Percentiles rank a stretch among this genome's conserved stretches.
phyloP scores from a whole-genome alignment of 2,888 invertebrate genomes.

The Sinodicranocentrus sp. region DNA sequence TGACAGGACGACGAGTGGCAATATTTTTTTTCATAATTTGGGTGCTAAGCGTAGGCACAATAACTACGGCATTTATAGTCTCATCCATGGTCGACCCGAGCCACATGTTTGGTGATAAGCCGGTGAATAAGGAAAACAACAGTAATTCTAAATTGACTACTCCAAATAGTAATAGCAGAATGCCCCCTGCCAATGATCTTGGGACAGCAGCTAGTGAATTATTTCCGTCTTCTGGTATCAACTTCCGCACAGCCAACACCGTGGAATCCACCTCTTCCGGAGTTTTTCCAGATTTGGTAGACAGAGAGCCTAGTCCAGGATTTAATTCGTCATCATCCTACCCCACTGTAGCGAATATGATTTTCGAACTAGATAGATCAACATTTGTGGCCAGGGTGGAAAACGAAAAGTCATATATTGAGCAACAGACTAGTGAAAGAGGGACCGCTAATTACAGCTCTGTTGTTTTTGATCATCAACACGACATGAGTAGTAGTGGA shows the following conservation, averaged over 20 bases:
- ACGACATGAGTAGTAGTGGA: neutral
- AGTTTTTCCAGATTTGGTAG: neutral
- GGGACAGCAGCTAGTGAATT: neutral
- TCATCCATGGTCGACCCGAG: conserved; percentile 41
- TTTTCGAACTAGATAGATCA: conserved; percentile 26
- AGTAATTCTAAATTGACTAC: neutral
- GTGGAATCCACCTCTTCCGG: neutral
- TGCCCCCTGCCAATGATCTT: neutral
- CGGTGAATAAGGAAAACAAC: neutral
- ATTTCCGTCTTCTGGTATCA: neutral
- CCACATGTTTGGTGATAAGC: conserved; percentile 10
- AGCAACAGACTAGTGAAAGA: conserved; percentile 20
- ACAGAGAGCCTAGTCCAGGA: conserved; percentile 4
- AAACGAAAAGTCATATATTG: conserved; percentile 5
- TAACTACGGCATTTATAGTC: conserved; percentile 75
- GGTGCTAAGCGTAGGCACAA: conserved; percentile 75
- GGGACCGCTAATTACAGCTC: neutral
- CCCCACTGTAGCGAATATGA: conserved; percentile 58
- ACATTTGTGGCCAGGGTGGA: neutral
- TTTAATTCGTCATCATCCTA: conserved; percentile 5
- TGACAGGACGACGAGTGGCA: conserved; percentile 85
- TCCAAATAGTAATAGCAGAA: neutral
- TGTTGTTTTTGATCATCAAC: neutral
- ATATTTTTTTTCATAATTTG: conserved; percentile 85
- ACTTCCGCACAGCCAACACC: neutral